phyloP scores from a whole-genome alignment of 2,888 invertebrate genomes.

The Helobdella robusta region DNA sequence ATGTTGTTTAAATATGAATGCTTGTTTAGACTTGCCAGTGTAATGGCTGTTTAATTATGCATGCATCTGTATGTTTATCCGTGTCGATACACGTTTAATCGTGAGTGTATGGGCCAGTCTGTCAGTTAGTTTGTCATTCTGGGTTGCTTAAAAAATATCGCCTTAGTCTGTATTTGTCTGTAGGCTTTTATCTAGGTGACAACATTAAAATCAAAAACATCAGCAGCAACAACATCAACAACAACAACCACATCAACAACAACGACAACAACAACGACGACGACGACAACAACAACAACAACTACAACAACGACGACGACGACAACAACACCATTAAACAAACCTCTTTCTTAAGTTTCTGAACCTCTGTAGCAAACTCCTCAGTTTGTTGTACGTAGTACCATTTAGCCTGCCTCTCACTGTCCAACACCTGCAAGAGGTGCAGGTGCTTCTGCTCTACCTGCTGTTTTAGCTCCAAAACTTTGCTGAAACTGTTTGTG shows the following conservation, averaged over 20 bases:
- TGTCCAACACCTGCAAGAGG: constrained; percentile 72
- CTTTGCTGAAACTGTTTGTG: constrained; percentile 69
- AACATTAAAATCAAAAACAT: no score
- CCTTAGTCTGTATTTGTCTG: no score
- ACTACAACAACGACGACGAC: neutral
- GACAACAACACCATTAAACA: neutral
- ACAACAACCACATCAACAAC: neutral
- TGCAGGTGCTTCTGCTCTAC: constrained; percentile 80
- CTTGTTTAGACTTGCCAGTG: no score
- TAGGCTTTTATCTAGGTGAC: no score
- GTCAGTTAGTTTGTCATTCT: no score
- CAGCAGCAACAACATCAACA: no score
- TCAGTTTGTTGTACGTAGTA: constrained; percentile 86
- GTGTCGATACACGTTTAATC: no score
- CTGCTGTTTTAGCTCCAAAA: constrained; percentile 77
- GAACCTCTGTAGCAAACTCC: constrained; percentile 75
- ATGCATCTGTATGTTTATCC: no score
- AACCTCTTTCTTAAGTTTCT: constrained; percentile 78
- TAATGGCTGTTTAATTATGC: no score
- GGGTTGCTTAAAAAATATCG: no score
- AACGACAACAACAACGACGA: neutral
- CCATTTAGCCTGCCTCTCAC: constrained; percentile 82
- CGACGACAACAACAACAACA: neutral
- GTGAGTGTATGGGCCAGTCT: no score
- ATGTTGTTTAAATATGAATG: no score